Evolutionary conservation across 1,140 invertebrate species (phyloP).

Genomic region (Gonatopus flavifemur): DNA sequence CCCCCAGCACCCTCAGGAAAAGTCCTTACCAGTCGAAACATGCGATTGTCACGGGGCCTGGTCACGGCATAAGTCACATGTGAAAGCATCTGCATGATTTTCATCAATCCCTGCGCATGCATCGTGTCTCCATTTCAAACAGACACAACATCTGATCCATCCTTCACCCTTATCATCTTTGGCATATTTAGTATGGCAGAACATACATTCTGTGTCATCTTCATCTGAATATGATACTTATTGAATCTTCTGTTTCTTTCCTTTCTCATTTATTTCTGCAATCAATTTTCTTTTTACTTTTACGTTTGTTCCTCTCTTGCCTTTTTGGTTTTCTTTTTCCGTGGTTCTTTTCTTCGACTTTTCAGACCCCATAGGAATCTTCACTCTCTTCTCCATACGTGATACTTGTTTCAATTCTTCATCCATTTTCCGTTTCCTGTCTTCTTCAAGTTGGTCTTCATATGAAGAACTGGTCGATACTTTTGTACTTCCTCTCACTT

Average conservation of each 20-base stretch:
- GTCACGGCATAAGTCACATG: too few relatives aligned
- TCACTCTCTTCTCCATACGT: not conserved
- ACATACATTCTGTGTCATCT: not conserved
- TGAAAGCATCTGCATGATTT: not conserved
- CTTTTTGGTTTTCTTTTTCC: not conserved
- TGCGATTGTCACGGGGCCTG: too few relatives aligned
- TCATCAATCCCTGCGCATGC: not conserved
- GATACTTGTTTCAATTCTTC: not conserved
- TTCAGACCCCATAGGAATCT: too few relatives aligned
- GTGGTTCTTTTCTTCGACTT: not conserved
- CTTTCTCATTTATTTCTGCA: too few relatives aligned
- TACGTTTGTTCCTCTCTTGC: not conserved
- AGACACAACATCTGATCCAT: not conserved
- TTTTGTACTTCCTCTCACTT: not conserved
- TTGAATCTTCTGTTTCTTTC: too few relatives aligned
- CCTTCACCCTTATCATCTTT: not conserved
- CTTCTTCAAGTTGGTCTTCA: not conserved
- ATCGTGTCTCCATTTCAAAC: not conserved
- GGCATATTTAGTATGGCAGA: not conserved
- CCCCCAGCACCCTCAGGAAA: too few relatives aligned
- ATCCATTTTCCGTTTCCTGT: not conserved
- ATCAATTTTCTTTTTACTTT: not conserved
- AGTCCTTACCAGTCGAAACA: too few relatives aligned
- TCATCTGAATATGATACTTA: too few relatives aligned
- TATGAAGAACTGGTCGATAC: not conserved